Conservation (phyloP, 2,797 vertebrate species). For the Coregonus sp. region DNA sequence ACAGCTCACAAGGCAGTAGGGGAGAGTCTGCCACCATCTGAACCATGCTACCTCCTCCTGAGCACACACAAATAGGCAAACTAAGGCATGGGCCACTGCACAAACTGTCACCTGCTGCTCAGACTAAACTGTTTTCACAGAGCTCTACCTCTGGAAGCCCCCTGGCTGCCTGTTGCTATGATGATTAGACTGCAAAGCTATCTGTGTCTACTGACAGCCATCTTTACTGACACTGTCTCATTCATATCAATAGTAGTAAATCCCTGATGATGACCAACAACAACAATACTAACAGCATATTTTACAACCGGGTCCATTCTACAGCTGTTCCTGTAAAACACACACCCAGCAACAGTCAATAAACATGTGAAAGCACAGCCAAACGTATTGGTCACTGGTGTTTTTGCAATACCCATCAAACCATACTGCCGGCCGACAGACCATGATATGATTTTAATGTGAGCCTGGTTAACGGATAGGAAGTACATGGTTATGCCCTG, state of each 20-base stretch:
- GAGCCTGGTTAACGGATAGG: neutral
- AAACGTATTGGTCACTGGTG: neutral
- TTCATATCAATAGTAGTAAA: neutral
- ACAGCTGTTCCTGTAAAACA: neutral
- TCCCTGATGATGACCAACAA: neutral
- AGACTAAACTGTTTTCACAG: neutral
- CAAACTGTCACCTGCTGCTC: slow-evolving; percentile 27
- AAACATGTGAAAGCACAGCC: neutral
- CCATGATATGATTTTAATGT: too few relatives aligned
- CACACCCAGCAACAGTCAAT: neutral
- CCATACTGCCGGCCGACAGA: neutral
- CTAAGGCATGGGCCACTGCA: slow-evolving; percentile 7
- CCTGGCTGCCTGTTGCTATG: neutral
- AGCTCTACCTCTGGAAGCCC: neutral
- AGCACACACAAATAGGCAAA: neutral
- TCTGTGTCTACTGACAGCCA: neutral
- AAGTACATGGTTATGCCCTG: neutral
- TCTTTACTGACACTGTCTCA: neutral
- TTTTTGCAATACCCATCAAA: neutral
- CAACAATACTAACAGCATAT: neutral
- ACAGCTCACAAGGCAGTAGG: slow-evolving; percentile 19
- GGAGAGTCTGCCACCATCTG: slow-evolving; percentile 20
- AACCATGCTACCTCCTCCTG: slow-evolving; percentile 2
- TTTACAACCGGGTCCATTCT: neutral
- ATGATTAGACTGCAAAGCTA: neutral